Conservation (phyloP, 92 coral and sea anemone genomes). For the Nematostella vectensis region DNA sequence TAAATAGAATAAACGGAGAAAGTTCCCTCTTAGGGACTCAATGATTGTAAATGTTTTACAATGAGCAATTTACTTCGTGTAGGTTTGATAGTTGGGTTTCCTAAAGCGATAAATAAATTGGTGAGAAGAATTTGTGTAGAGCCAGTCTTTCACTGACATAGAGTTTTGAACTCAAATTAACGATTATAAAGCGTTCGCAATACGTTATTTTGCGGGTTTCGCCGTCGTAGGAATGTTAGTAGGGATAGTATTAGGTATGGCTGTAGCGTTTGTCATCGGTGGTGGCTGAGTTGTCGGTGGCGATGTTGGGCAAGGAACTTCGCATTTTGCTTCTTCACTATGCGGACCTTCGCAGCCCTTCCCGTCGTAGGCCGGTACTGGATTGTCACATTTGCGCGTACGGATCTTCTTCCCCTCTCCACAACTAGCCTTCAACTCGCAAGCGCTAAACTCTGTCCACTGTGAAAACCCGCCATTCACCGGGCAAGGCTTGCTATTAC, state of each 20-base stretch:
- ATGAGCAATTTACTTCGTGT: too few species aligned
- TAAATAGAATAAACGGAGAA: too few species aligned
- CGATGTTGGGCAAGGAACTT: slow-evolving; percentile 30
- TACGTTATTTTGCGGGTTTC: not conserved
- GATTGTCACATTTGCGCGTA: slow-evolving; percentile 18
- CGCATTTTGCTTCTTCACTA: slow-evolving; percentile 12
- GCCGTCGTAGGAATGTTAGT: not conserved
- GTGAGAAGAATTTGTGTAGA: too few species aligned
- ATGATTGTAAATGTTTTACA: too few species aligned
- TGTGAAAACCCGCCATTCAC: slow-evolving; percentile 12
- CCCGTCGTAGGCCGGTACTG: slow-evolving; percentile 18
- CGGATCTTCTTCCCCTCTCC: slow-evolving; percentile 16
- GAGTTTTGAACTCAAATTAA: too few species aligned
- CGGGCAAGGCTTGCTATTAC: slow-evolving; percentile 24
- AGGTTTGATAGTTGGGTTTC: too few species aligned
- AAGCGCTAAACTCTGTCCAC: slow-evolving; percentile 9
- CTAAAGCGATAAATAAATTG: too few species aligned
- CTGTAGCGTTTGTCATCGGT: not conserved
- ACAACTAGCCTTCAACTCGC: slow-evolving; percentile 5
- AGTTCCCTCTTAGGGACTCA: too few species aligned
- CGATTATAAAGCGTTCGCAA: not conserved
- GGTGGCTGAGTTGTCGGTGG: too few species aligned
- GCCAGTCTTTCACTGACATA: too few species aligned
- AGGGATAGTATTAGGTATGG: not conserved
- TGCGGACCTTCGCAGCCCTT: slow-evolving; percentile 15